Percentiles rank a stretch among this genome's conserved stretches.
Conservation (phyloP, 2,797 vertebrate species). For the Psittacula echo region DNA sequence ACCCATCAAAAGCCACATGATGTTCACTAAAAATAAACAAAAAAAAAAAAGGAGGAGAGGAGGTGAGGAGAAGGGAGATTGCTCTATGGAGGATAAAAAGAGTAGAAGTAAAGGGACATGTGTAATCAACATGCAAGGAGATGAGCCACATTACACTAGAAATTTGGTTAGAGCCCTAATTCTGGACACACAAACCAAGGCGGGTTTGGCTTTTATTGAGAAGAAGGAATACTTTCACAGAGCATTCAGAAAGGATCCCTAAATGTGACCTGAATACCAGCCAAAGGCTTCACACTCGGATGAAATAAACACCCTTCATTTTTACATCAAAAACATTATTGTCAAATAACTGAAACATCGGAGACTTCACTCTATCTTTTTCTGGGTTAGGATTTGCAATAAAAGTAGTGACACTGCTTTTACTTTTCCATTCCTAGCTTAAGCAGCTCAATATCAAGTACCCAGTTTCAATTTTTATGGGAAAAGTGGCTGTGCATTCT, state of each 20-base stretch:
- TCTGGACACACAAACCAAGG: not conserved
- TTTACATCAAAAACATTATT: not conserved
- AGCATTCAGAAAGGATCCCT: not conserved
- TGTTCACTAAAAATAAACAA: not conserved
- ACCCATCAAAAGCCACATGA: not conserved
- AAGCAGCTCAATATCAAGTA: not conserved
- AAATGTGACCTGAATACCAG: not conserved
- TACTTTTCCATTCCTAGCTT: not conserved
- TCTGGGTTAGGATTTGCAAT: not conserved
- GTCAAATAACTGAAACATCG: not conserved
- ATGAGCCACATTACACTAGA: not conserved
- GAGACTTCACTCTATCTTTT: not conserved
- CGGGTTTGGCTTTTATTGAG: not conserved
- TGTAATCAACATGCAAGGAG: not conserved
- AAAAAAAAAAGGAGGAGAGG: accelerated
- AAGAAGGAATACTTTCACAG: not conserved
- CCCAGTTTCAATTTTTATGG: not conserved
- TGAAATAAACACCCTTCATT: not conserved
- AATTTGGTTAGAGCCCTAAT: not conserved
- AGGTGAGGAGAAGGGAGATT: not conserved
- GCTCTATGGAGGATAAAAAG: not conserved
- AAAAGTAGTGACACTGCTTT: not conserved
- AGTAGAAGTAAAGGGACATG: not conserved
- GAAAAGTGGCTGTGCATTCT: not conserved
- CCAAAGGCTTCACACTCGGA: not conserved